A percentile compares a stretch with the other conserved stretches of the same genome.
These are phyloP conservation scores for Acholoe squamosa DNA, from an alignment of 2,888 invertebrate genomes.

Conservation along the genomic window DNA sequence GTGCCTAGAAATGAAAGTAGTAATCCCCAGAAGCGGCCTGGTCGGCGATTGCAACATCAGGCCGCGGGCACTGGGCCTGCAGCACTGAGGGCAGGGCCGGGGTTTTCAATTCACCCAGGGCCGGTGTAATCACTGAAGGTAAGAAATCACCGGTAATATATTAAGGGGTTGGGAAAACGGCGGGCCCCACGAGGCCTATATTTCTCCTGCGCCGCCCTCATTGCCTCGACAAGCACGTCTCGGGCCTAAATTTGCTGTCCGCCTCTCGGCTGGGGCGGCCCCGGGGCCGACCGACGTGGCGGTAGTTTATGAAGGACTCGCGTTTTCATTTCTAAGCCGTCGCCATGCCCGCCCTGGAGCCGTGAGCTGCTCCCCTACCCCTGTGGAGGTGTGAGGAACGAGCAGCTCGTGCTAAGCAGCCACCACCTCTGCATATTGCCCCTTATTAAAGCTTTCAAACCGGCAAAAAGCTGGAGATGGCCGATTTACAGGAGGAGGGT, in stretches of 20 bases:
- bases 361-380: not conserved
- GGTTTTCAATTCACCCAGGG: conserved; percentile 39
- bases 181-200: conserved; percentile 50
- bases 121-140: conserved; percentile 21
- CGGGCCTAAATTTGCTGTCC: conserved; percentile 52
- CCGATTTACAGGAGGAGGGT: not conserved
- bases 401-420: conserved; percentile 26
- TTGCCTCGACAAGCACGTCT: conserved; percentile 53
- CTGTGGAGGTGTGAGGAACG: conserved; percentile 34
- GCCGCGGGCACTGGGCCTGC: not conserved
- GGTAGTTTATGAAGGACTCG: conserved; percentile 50
- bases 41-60: conserved; percentile 20
- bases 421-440: conserved; percentile 33
- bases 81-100: not conserved
- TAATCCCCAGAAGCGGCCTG: conserved; percentile 42
- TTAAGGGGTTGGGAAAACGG: conserved; percentile 37
- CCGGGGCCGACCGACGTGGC: conserved; percentile 41
- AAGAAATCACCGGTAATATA: conserved; percentile 57
- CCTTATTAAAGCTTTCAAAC: conserved; percentile 53
- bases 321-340: conserved; percentile 54
- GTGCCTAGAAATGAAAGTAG: conserved; percentile 56
- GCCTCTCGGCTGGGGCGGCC: conserved; percentile 42
- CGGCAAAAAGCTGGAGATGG: not conserved
- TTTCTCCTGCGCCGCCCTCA: conserved; percentile 43
- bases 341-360: not conserved